Conservation (phyloP, 2,113 vertebrate genomes). For the Cynocephalus volans region DNA sequence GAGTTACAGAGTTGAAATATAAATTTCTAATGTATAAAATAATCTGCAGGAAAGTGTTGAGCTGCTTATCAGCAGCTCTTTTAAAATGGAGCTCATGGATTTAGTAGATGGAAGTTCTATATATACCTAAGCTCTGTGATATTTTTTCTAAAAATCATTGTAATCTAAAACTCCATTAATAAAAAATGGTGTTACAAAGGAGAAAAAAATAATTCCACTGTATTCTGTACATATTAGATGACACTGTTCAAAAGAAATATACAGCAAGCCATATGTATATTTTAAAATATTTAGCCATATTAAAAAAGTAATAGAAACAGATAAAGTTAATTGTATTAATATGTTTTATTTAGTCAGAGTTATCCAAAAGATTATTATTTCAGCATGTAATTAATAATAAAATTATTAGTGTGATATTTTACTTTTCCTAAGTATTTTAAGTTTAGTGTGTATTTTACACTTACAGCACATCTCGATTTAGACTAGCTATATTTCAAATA, state of each 20-base stretch:
- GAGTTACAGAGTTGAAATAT: too few species aligned
- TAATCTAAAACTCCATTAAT: background rate
- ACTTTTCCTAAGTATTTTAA: slow-evolving; percentile 45
- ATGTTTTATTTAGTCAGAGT: background rate
- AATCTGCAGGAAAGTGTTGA: background rate
- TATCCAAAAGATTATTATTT: background rate
- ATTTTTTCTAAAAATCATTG: background rate
- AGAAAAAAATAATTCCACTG: background rate
- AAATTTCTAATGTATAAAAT: slow-evolving; percentile 24
- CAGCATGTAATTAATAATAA: slow-evolving; percentile 35
- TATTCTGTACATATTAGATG: background rate
- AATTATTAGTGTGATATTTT: background rate
- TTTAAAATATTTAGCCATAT: slow-evolving; percentile 48
- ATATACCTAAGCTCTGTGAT: background rate
- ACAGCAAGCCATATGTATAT: background rate
- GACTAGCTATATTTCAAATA: background rate
- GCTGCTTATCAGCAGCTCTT: background rate
- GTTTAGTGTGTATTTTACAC: background rate
- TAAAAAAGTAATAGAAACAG: slow-evolving; percentile 11
- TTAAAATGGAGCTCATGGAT: background rate
- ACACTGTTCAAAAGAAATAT: background rate
- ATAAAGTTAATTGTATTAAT: background rate
- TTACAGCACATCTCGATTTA: background rate
- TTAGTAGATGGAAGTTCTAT: background rate
- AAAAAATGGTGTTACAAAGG: background rate